Percentiles rank a stretch among this genome's conserved stretches.
phyloP scores from a whole-genome alignment of 1,140 invertebrate genomes.

The Mylabris phalerata region DNA sequence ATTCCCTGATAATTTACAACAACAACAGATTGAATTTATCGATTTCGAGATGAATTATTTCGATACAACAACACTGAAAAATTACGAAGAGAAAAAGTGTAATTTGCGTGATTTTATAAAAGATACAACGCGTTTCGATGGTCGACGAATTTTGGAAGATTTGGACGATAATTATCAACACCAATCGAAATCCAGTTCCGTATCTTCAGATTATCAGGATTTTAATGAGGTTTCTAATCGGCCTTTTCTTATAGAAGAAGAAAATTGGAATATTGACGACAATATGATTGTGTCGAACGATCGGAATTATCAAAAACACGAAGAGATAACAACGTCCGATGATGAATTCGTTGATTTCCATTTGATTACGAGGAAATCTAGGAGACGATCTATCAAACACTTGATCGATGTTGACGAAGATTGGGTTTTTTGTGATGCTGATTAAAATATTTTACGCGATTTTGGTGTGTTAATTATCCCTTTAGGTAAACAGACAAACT shows the following conservation, averaged over 20 bases:
- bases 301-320: not conserved
- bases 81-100: too few relatives aligned
- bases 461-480: too few relatives aligned
- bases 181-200: not conserved
- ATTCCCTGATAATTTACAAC: not conserved
- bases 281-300: too few relatives aligned
- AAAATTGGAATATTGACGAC: conserved; percentile 12
- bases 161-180: not conserved
- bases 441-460: not conserved
- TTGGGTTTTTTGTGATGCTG: conserved; percentile 15
- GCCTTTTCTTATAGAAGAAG: not conserved
- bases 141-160: not conserved
- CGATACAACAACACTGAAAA: not conserved
- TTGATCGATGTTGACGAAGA: conserved; percentile 5
- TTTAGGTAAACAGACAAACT: too few relatives aligned
- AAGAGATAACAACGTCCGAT: conserved; percentile 12
- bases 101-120: not conserved
- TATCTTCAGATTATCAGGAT: not conserved
- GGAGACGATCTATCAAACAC: not conserved
- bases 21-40: not conserved
- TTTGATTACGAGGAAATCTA: not conserved
- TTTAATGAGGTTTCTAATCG: not conserved
- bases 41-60: conserved; percentile 16
- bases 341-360: conserved; percentile 11
- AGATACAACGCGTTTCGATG: not conserved